Base-by-base conservation (phyloP, 2,797 vertebrate genomes). In the Mormyrus hasselquistii region DNA sequence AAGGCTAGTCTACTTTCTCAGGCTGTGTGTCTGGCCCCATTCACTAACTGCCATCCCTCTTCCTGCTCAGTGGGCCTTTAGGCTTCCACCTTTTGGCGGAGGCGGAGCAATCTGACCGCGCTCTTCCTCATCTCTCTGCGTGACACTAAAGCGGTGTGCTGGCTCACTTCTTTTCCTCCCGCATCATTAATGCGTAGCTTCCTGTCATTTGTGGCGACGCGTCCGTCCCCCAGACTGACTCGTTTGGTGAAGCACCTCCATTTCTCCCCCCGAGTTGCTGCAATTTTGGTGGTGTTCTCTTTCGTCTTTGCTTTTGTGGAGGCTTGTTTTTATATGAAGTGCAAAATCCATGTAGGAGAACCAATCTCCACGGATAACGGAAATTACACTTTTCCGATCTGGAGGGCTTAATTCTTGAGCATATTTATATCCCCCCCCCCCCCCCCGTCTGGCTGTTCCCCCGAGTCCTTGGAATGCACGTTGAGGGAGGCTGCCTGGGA, bases 11-110 rank as follows among this genome's bases (percentile, higher is more conserved):
- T 22, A 83, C 34, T 83, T 49, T 41, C 44, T 83, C 76, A 49
- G 38, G 44, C 76, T 83, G 38, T 47, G 86, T 3, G 22, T 1
- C 59, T 38, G 62, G 62, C 62, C 62, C 62, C 62, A 69, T 69
- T 69, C 62, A 69, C 62, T 34, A 69, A 69, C 25, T n/a, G 41
- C 55, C 29, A 4, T 34, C 44, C 82, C 47, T 92, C 90, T 91
- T 88, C 89, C 90, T 73, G 62, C 62, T 14, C 25, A 12, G 25
- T 69, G 62, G 62, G 62, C 25, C 62, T 69, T 69, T 14, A 34
- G 62, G 62, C 62, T 69, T 69, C 4, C 25, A 69, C 62, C 14
- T 69, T 29, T 69, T 69, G 62, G 62, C 4, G 25, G 25, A 69
- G 62, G 62, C 62, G 25, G 25, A 34, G 62, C 62, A 0, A 29